phyloP scores from a whole-genome alignment of 2,888 invertebrate genomes.

The Encarsia formosa region DNA sequence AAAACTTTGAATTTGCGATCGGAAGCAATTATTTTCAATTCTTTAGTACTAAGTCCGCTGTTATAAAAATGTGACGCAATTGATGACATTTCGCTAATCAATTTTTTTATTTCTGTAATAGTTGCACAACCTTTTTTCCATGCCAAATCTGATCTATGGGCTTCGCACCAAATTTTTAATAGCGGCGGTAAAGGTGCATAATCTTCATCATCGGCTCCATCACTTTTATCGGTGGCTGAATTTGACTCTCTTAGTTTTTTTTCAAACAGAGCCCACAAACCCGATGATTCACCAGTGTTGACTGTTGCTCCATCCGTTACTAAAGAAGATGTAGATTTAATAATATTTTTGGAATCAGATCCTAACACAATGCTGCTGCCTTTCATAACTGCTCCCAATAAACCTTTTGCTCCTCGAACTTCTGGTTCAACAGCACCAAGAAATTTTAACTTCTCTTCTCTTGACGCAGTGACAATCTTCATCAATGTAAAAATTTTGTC shows the following conservation, averaged over 20 bases:
- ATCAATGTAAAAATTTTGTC: constrained; percentile 1
- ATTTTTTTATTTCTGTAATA: constrained; percentile 1
- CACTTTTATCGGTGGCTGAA: too few species aligned
- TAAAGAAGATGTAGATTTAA: neutral
- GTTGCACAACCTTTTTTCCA: neutral
- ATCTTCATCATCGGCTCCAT: neutral
- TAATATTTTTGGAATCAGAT: neutral
- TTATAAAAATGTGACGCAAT: neutral
- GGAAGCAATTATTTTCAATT: neutral
- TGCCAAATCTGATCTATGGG: neutral
- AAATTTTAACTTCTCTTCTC: neutral
- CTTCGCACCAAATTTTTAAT: constrained; percentile 4
- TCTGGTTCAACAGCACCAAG: neutral
- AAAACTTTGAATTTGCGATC: neutral
- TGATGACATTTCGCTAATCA: neutral
- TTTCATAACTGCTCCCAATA: neutral
- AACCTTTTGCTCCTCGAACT: neutral
- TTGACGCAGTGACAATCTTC: neutral
- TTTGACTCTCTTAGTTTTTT: neutral
- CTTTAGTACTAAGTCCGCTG: neutral
- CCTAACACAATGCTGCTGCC: neutral
- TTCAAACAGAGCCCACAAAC: neutral
- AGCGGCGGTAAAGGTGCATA: neutral
- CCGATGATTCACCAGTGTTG: neutral
- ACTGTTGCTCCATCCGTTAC: neutral